These are phyloP conservation scores for Dufourea novaeangliae DNA, from an alignment of 1,140 invertebrate genomes.

Conservation along the genomic window DNA sequence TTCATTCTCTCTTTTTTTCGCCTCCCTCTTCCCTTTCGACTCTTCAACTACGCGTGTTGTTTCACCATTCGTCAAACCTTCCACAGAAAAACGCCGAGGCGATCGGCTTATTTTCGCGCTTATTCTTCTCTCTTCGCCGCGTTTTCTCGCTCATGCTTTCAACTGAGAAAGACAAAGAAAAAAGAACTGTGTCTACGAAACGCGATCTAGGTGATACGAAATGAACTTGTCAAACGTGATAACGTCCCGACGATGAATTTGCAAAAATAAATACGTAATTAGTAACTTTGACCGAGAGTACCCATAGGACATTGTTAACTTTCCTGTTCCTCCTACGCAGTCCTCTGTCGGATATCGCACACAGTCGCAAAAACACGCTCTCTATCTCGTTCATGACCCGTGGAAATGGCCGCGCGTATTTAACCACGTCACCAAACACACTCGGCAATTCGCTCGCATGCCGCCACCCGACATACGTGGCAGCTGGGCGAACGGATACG, in stretches of 20 bases:
- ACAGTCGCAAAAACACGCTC: conserved; percentile 20
- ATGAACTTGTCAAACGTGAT: not conserved
- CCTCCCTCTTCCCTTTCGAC: not conserved
- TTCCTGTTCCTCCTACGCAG: conserved; percentile 8
- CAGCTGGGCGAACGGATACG: conserved; percentile 18
- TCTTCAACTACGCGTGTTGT: not conserved
- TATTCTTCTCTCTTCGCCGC: not conserved
- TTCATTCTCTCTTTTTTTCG: not conserved
- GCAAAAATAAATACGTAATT: too few relatives aligned
- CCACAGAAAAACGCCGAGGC: not conserved
- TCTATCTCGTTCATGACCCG: conserved; percentile 43
- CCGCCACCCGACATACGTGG: conserved; percentile 43
- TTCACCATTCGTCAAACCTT: conserved; percentile 25
- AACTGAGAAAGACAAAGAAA: too few relatives aligned
- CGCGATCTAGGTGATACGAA: not conserved
- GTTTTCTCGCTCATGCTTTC: not conserved
- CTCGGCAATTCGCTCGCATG: conserved; percentile 57
- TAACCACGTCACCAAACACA: conserved; percentile 75
- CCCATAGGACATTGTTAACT: not conserved
- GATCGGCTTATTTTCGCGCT: not conserved
- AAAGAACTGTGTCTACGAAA: too few relatives aligned
- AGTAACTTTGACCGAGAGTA: not conserved
- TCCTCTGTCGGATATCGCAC: conserved; percentile 1
- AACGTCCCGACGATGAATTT: not conserved
- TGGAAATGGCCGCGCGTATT: conserved; percentile 69